Conservation (phyloP, 2,113 vertebrate species). For the Passer domesticus region DNA sequence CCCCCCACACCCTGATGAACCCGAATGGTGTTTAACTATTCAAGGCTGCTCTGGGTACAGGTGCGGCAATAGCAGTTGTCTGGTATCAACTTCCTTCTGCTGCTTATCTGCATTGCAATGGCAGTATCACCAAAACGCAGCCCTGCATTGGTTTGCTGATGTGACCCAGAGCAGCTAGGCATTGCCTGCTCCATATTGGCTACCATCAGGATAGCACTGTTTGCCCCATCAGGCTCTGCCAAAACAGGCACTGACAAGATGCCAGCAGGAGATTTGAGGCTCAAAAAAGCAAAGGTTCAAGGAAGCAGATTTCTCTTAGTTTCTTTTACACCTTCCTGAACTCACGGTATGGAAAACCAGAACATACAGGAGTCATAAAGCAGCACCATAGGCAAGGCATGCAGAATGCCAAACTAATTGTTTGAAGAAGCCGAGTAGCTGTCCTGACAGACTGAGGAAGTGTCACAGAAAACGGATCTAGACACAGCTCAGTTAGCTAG, state of each 20-base stretch:
- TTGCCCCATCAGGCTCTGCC: background rate
- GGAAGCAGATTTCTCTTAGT: background rate
- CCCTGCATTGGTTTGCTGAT: background rate
- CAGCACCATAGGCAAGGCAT: rapidly evolving
- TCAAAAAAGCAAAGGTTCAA: background rate
- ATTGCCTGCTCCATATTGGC: background rate
- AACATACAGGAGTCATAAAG: background rate
- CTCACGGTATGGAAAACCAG: background rate
- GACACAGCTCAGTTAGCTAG: background rate
- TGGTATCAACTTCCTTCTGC: background rate
- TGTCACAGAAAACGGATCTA: background rate
- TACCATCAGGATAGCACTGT: background rate
- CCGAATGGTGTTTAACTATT: background rate
- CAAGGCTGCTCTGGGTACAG: background rate
- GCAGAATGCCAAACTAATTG: background rate
- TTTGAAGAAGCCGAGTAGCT: background rate
- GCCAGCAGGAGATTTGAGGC: background rate
- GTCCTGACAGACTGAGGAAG: background rate
- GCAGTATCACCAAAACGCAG: background rate
- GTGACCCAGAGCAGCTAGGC: background rate
- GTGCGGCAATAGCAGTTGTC: background rate
- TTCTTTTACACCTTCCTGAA: background rate
- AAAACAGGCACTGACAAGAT: background rate
- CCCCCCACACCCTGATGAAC: background rate
- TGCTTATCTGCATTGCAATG: background rate